Evolutionary conservation across 2,797 vertebrate genomes (phyloP), one percentile per base, ranked within the genome.

Genomic region (Adrianichthys oophorus): DNA sequence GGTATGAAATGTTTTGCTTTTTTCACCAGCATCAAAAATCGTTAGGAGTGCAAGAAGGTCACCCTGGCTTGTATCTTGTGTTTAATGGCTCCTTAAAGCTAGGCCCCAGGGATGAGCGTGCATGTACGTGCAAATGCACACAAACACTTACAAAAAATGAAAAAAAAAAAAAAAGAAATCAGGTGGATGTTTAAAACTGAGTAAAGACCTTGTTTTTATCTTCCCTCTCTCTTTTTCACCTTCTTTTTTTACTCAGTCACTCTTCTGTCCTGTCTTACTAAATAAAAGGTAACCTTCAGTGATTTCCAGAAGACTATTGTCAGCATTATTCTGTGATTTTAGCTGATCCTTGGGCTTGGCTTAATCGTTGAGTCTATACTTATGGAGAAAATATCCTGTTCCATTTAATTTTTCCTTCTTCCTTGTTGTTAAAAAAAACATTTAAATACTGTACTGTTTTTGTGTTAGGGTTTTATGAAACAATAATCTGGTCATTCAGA

Each of bases 41-140:
- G 68, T 87, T 90, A 83, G 52, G 68, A 81, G 87, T 75, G 83
- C 84, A 78, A 69, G 64, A 71, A 87, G 88, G 88, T 90, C 88
- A 87, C 71, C 65, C 66, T 70, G 76, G 68, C 84, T 84, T 64
- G 77, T 81, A 82, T 87, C 82, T 86, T 74, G 79, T 85, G 87
- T 87, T 87, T 88, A 90, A 90, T 89, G 79, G 87, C 71, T 88
- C 81, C 87, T 85, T 89, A 87, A 85, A 89, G 85, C 76, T 24
- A 72, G 67, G 69, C 87, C 83, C 82, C 19, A n/a, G 78, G 80
- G 84, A 86, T 70, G 66, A 71, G 62, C 69, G 56, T 42, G 56
- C 43, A 64, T 47, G 59, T 56, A 68, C 49, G 51, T 48, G 26
- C 40, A 29, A 48, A 59, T 23, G 53, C 45, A 4, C 23, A 4